Evolutionary conservation across 1,140 invertebrate genomes (phyloP), one percentile per base, ranked within the genome.

Genomic region (Aphis craccivora): DNA sequence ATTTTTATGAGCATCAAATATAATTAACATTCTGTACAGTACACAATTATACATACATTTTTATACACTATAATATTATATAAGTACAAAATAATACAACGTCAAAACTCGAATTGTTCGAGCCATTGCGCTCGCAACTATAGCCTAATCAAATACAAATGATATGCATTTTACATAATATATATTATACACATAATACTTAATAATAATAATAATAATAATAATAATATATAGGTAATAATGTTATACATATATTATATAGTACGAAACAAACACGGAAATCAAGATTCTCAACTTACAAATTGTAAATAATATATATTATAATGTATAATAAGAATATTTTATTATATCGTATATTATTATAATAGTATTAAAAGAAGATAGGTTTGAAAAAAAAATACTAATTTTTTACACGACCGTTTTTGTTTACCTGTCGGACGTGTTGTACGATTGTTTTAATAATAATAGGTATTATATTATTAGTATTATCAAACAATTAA

Each of bases 1-100:
- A 60, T 43, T 90, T 88, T 90, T 90, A 90, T 90, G 89, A 90
- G 89, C 89, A 60, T 90, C 89, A 60, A 67, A 67, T 90, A 90
- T 90, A 90, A 90, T 90, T 67, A 90, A 90, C 53, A 67, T 90
- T 90, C 53, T 90, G 89, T 90, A 90, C 89, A 90, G 40, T 90
- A 90, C 89, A 90, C 35, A 67, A 60, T 90, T 90, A 60, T 90
- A 90, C 89, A 90, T 43, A 90, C 89, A 90, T 43, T 90, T 43
- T 67, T 67, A 43, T 67, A 90, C 89, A 67, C 53, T 90, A 90
- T 84, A 84, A 40, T 84, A 84, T 84, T 84, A 84, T 90, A 90
- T 90, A 90, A 90, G 89, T 90, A 90, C 55, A 90, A 90, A 90
- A 90, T 67, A 90, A 90, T 90, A 90, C 53, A 67, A 67, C 55